These are phyloP conservation scores for Edolisoma coerulescens DNA, from an alignment of 2,113 vertebrate species.

Conservation along the genomic window DNA sequence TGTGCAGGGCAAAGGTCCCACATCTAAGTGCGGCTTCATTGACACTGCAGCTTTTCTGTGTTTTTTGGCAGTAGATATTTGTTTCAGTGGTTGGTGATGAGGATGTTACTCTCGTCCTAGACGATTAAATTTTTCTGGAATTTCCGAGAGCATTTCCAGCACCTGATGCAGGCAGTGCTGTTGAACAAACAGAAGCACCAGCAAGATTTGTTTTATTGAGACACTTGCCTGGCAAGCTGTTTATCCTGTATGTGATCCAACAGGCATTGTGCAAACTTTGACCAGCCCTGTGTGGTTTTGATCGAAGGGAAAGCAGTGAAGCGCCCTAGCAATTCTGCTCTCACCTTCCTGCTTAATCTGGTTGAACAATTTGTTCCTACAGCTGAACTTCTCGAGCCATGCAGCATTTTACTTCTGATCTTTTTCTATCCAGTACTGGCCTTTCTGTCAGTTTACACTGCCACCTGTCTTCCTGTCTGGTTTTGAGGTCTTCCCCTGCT, in stretches of 20 bases:
- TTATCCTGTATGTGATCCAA: not conserved
- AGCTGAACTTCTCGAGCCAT: not conserved
- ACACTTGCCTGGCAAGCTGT: not conserved
- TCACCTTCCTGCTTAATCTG: not conserved
- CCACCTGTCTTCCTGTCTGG: not conserved
- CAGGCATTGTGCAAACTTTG: not conserved
- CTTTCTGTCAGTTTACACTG: not conserved
- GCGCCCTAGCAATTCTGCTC: not conserved
- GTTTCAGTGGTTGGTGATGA: not conserved
- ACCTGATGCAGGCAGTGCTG: accelerated
- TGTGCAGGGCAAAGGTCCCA: not conserved
- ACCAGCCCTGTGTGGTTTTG: not conserved
- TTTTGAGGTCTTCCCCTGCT: not conserved
- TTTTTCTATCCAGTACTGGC: not conserved
- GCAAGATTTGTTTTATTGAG: not conserved
- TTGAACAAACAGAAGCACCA: not conserved
- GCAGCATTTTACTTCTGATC: not conserved
- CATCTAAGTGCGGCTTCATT: not conserved
- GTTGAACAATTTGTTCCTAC: not conserved
- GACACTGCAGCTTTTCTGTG: not conserved
- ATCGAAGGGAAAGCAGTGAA: not conserved
- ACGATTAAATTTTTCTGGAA: not conserved
- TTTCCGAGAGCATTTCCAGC: not conserved
- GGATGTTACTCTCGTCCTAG: not conserved
- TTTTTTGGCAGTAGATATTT: not conserved